Evolutionary conservation across 2,113 vertebrate species (phyloP).

Genomic region (Leptobrachium ailaonicum): DNA sequence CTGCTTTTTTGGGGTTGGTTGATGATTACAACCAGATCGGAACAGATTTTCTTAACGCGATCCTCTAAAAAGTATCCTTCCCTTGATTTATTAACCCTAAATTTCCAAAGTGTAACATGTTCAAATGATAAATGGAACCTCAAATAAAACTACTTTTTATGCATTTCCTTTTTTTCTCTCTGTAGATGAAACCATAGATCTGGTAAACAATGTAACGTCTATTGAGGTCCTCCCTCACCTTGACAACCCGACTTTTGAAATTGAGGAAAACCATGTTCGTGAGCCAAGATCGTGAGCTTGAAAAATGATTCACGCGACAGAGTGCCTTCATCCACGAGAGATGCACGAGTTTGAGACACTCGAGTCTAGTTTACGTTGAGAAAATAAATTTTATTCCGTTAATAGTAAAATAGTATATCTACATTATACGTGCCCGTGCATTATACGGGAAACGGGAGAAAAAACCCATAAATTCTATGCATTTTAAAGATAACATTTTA

Average conservation of each 20-base stretch:
- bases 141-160: constrained; percentile 12
- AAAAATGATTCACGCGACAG: neutral
- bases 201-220: constrained; percentile 63
- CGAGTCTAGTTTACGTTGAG: neutral
- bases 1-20: no score
- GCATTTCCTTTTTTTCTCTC: constrained; percentile 8
- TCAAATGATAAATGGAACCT: no score
- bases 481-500: neutral
- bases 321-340: neutral
- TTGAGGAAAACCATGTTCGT: constrained; percentile 62
- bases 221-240: constrained; percentile 66
- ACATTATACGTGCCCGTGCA: neutral
- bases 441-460: neutral
- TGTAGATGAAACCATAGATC: constrained; percentile 64
- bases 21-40: no score
- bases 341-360: constrained; percentile 7
- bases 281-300: constrained; percentile 62
- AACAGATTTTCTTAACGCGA: no score
- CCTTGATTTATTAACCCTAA: no score
- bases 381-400: constrained; percentile 10
- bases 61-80: no score
- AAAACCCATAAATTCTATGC: neutral
- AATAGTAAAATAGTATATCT: neutral
- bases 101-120: no score
- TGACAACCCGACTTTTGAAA: constrained; percentile 87